These are phyloP conservation scores for Brachirus orientalis DNA, from an alignment of 2,113 vertebrate species.

Conservation along the genomic window DNA sequence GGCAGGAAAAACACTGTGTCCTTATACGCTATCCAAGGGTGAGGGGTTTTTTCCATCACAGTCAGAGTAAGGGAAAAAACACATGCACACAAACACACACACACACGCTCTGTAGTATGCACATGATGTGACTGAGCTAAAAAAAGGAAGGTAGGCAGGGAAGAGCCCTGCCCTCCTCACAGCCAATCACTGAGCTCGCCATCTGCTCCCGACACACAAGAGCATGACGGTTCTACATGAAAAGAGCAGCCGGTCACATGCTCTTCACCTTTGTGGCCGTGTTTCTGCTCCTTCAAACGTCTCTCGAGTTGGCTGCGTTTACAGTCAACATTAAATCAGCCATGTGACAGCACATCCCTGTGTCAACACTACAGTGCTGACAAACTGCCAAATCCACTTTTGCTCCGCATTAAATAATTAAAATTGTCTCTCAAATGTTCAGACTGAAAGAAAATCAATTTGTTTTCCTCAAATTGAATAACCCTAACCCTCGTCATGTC, in stretches of 20 bases:
- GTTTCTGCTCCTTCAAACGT: constrained; percentile 21
- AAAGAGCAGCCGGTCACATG: constrained; percentile 56
- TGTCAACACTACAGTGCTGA: no score
- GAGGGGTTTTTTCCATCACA: constrained; percentile 4
- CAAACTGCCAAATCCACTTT: no score
- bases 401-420: no score
- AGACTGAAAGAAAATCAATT: no score
- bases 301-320: neutral
- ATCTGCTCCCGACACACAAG: constrained; percentile 13
- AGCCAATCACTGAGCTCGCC: constrained; percentile 61
- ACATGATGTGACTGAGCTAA: constrained; percentile 43
- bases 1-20: neutral
- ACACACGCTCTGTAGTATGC: neutral
- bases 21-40: neutral
- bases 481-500: no score
- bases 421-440: no score
- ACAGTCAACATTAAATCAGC: neutral
- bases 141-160: constrained; percentile 53
- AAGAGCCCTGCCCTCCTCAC: constrained; percentile 61
- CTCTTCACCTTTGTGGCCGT: neutral
- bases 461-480: no score
- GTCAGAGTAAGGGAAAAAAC: neutral
- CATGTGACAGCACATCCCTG: neutral
- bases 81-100: neutral
- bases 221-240: constrained; percentile 2